A percentile compares a stretch with the other conserved stretches of the same genome.
Evolutionary conservation across 92 coral and sea anemone species (phyloP).

Genomic region (Parazoanthus atlanticus): DNA sequence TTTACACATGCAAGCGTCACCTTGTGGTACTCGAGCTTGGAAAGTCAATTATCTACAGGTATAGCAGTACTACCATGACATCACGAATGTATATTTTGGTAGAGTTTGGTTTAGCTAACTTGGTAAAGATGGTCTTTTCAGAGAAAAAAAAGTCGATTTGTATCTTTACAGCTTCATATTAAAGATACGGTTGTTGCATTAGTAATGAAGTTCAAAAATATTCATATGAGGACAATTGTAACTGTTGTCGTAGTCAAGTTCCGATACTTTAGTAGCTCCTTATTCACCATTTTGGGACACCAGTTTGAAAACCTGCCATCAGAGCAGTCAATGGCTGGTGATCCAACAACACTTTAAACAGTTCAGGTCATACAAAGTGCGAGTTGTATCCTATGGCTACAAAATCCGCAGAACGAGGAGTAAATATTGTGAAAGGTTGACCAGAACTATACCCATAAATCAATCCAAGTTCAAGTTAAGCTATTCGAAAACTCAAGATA

Average conservation of each 20-base stretch:
- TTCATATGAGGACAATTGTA: background rate
- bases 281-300: background rate
- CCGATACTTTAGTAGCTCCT: background rate
- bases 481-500: background rate
- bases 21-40: background rate
- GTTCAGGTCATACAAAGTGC: background rate
- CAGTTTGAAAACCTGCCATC: background rate
- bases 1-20: slow-evolving; percentile 3
- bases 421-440: background rate
- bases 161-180: background rate
- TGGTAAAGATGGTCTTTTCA: too few species aligned
- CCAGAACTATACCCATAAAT: too few species aligned
- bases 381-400: too few species aligned
- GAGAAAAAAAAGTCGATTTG: background rate
- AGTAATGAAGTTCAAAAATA: background rate
- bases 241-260: background rate
- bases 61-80: background rate
- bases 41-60: background rate
- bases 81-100: background rate
- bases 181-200: background rate
- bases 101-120: background rate
- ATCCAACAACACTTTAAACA: background rate
- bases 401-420: too few species aligned
- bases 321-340: background rate
- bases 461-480: too few species aligned